Conservation (phyloP, 2,797 vertebrate species). For the Gambelia wislizenii region DNA sequence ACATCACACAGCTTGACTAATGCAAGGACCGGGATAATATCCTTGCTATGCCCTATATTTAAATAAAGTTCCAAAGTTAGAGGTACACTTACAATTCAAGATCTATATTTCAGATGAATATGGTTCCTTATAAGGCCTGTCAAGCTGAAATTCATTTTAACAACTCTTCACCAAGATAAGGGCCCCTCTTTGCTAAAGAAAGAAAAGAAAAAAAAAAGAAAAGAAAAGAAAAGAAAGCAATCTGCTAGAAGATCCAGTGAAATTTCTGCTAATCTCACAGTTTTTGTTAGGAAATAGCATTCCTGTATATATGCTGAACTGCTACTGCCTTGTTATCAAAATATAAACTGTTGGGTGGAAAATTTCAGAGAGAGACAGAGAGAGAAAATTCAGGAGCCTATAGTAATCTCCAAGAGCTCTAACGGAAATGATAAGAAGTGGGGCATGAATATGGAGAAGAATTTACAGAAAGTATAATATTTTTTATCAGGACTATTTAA, state of each 20-base stretch:
- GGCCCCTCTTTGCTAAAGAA: conserved; percentile 33
- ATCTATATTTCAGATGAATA: not conserved
- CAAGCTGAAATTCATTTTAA: conserved; percentile 41
- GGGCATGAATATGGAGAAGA: conserved; percentile 43
- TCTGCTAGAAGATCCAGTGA: conserved; percentile 10
- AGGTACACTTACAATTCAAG: conserved; percentile 15
- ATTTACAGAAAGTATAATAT: conserved; percentile 41
- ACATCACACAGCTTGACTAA: not conserved
- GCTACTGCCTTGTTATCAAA: conserved; percentile 53
- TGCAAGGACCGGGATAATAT: not conserved
- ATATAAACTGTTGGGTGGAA: conserved; percentile 31
- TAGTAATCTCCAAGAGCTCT: conserved; percentile 33
- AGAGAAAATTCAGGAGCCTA: conserved; percentile 49
- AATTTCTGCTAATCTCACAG: conserved; percentile 42
- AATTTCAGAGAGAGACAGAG: conserved; percentile 6
- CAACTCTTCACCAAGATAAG: conserved; percentile 42
- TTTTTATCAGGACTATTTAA: conserved; percentile 50
- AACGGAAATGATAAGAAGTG: conserved; percentile 50
- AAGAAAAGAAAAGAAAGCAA: not conserved
- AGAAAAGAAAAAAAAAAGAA: not conserved
- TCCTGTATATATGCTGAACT: conserved; percentile 44
- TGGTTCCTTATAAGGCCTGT: conserved; percentile 14
- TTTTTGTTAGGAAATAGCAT: conserved; percentile 17
- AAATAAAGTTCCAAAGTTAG: not conserved
- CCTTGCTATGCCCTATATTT: conserved; percentile 8